Evolutionary conservation across 2,888 invertebrate species (phyloP).

Genomic region (Dorcus parallelipipedus): DNA sequence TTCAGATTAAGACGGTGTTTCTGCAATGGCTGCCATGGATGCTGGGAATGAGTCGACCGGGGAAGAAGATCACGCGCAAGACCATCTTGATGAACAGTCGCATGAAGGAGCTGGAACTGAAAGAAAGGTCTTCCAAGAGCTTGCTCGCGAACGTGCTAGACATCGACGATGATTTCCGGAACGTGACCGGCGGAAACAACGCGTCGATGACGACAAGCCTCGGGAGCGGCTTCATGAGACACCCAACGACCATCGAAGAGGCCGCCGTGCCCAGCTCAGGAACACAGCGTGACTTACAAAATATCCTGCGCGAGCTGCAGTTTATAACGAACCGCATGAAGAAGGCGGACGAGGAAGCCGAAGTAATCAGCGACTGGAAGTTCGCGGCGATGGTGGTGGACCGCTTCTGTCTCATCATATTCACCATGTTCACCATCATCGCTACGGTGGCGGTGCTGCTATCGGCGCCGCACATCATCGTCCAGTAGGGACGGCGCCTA

Average conservation of each 20-base stretch:
- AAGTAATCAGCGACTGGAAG: constrained; percentile 95
- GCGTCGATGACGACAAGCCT: constrained; percentile 44
- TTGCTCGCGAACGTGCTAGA: constrained; percentile 92
- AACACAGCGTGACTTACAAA: constrained; percentile 82
- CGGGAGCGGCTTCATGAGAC: constrained; percentile 59
- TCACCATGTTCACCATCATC: constrained; percentile 90
- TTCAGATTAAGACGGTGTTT: constrained; percentile 89
- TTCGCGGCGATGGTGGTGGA: constrained; percentile 99
- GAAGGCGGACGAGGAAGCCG: constrained; percentile 90
- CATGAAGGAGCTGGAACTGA: constrained; percentile 89
- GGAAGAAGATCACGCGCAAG: constrained; percentile 89
- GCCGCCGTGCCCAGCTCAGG: constrained; percentile 50
- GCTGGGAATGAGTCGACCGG: constrained; percentile 92
- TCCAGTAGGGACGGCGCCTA: constrained; percentile 63
- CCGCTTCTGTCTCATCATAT: constrained; percentile 92
- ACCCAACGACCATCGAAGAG: constrained; percentile 75
- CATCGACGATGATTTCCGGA: constrained; percentile 92
- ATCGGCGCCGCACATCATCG: constrained; percentile 92
- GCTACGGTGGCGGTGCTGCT: constrained; percentile 88
- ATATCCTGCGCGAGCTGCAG: constrained; percentile 88
- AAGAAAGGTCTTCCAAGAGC: constrained; percentile 91
- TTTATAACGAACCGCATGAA: constrained; percentile 93
- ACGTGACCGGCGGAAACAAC: constrained; percentile 56
- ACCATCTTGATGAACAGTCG: constrained; percentile 85
- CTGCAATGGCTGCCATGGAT: constrained; percentile 98